A percentile compares a stretch with the other conserved stretches of the same genome.
phyloP scores from a whole-genome alignment of 2,113 vertebrate species.

The Piaya cayana region DNA sequence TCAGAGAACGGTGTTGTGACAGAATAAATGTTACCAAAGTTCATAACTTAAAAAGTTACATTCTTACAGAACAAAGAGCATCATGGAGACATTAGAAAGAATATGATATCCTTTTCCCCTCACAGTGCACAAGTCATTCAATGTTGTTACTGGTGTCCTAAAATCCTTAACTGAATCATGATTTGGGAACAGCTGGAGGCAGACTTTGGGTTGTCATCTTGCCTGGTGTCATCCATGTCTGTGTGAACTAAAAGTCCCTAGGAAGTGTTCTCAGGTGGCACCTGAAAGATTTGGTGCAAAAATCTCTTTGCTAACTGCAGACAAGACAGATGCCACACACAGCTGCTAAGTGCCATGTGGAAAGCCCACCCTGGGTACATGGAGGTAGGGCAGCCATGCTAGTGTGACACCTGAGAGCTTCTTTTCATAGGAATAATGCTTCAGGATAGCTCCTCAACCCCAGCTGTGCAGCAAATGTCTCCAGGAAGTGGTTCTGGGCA shows the following conservation, averaged over 20 bases:
- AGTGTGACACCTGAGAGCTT: rapidly evolving
- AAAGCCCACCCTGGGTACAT: rapidly evolving
- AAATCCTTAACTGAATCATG: neutral
- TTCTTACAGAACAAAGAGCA: neutral
- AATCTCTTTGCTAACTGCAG: neutral
- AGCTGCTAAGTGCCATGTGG: neutral
- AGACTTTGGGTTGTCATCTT: neutral
- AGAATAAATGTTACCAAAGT: neutral
- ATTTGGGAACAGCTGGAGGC: neutral
- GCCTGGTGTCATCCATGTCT: neutral
- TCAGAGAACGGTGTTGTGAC: neutral
- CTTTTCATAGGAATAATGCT: neutral
- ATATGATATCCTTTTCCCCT: rapidly evolving
- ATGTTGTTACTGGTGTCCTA: rapidly evolving
- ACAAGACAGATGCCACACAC: rapidly evolving
- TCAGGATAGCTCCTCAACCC: neutral
- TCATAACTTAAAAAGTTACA: neutral
- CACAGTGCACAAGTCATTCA: neutral
- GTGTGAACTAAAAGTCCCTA: neutral
- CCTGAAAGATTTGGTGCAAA: neutral
- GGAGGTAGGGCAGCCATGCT: neutral
- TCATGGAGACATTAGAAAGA: neutral
- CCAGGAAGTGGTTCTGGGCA: rapidly evolving
- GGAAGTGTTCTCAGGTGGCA: neutral
- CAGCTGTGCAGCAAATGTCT: neutral